phyloP scores from a whole-genome alignment of 2,888 invertebrate species.

The Dicycla oo region DNA sequence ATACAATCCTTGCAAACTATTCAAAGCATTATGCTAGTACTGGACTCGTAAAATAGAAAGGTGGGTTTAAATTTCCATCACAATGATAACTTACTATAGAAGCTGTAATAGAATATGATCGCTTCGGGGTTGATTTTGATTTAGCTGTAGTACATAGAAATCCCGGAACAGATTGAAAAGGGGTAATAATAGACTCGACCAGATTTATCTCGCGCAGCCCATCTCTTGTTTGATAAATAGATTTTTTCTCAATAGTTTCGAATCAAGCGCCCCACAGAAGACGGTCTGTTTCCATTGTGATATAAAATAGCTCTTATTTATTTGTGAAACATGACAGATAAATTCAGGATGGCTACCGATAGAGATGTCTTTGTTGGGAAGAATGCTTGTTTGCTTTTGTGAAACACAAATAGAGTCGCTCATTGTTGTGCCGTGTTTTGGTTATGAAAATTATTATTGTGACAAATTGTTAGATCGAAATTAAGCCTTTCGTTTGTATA shows the following conservation, averaged over 20 bases:
- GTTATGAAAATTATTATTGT: slow-evolving; percentile 88
- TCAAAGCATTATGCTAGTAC: slow-evolving; percentile 10
- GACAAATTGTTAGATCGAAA: slow-evolving; percentile 86
- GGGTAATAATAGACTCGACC: slow-evolving; percentile 85
- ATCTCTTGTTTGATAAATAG: slow-evolving; percentile 87
- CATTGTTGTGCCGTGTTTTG: slow-evolving; percentile 85
- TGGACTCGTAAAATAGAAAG: slow-evolving; percentile 44
- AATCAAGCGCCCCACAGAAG: slow-evolving; percentile 79
- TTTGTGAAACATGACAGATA: slow-evolving; percentile 88
- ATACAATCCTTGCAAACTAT: slow-evolving; percentile 36
- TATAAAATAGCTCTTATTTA: slow-evolving; percentile 87
- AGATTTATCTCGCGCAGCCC: slow-evolving; percentile 84
- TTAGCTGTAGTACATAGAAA: slow-evolving; percentile 65
- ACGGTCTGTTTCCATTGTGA: slow-evolving; percentile 83
- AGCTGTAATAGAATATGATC: slow-evolving; percentile 62
- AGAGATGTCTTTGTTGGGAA: slow-evolving; percentile 85
- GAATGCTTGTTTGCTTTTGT: slow-evolving; percentile 84
- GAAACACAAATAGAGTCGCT: slow-evolving; percentile 79
- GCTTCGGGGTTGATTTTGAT: slow-evolving; percentile 65
- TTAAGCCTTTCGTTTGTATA: slow-evolving; percentile 83
- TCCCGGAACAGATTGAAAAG: slow-evolving; percentile 79
- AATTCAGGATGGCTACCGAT: slow-evolving; percentile 87
- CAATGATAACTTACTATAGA: slow-evolving; percentile 55
- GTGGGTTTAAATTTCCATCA: slow-evolving; percentile 52
- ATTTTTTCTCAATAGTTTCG: slow-evolving; percentile 83